Base-by-base conservation (phyloP, 2,888 invertebrate genomes). In the Polylopha cassiicola region DNA sequence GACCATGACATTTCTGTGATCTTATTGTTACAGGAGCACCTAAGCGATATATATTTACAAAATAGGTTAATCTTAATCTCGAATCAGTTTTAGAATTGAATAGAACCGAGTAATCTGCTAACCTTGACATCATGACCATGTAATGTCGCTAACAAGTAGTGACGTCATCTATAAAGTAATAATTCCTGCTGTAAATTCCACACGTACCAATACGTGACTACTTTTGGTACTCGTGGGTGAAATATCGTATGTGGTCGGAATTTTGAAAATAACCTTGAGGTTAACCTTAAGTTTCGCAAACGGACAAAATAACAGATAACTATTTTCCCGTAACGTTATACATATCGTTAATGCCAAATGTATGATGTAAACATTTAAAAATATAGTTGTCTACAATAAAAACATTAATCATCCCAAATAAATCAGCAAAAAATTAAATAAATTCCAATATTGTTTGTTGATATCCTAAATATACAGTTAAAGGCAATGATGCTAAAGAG, bases 61-160 rank as follows among this genome's bases (percentile, higher is more conserved):
- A 41, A 41, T 29, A 17, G 41, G 30, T 30, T 39, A 32, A 32
- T 36, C 39, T 28, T 24, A 18, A 20, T n/a, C 11, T 13, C 32
- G 23, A 7, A n/a, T n/a, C n/a, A n/a, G n/a, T n/a, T 15, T 41
- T 41, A 21, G 30, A 36, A 41, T 41, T 41, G 34, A 8, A 36
- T 41, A 26, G 5, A 24, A 39, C 14, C 24, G 10, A 33, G 16
- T 39, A 43, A 34, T 43, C 34, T 22, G 33, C 21, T 33, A 43
- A 44, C 51, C 51, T 51, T 51, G 51, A 51, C 50, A 51, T 32
- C 23, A 31, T 48, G 50, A 50, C 51, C 48, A 45, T 43, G 44
- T 39, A 37, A 39, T 46, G 46, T 39, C 37, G 30, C 33, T 18
- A 38, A 32, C 22, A 32, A 22, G 33, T 39, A n/a, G 9, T 46